Evolutionary conservation across 2,113 vertebrate genomes (phyloP), one percentile per base, ranked within the genome.

Genomic region (Capreolus pygargus): DNA sequence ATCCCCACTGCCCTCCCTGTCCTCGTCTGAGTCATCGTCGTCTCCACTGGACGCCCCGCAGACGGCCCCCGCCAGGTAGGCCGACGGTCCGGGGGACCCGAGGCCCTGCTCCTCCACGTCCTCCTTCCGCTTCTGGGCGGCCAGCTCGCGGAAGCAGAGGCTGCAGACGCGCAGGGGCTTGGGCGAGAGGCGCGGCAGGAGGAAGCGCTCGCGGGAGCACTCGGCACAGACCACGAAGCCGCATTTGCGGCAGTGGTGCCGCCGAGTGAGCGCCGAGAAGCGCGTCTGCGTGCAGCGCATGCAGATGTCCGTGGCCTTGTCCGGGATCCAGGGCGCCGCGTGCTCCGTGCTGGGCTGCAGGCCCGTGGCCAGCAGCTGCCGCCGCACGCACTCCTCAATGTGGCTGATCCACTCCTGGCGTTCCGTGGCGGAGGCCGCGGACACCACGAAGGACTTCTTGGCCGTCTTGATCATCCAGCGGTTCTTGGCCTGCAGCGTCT

Each of bases 401-500:
- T 99, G 99, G 83, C 99, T 98, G 78, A 99, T 99, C 99, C 99
- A 99, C 85, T 99, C 99, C 50, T 96, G 98, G 97, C 99, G 99
- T 98, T 99, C 99, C 0, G 99, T 98, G 0, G 93, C 60, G 0
- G 99, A 99, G 9, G 99, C 98, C 0, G 99, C 99, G 0, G 99
- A 98, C 87, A 99, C 99, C 28, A 99, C 99, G 33, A 99, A 99
- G 96, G 99, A 99, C 97, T 99, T 99, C 87, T 99, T 98, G 5
- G 99, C 99, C 0, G 99, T 99, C 94, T 99, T 99, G 94, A 99
- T 99, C 98, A 99, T 98, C 99, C 99, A 99, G 12, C 99, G 99
- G 99, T 99, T 99, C 94, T 98, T 99, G 99, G 99, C 99, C 28
- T 97, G 98, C 57, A 97, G 13, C 11, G 99, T 98, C 64, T 99